Conservation (phyloP, 2,888 invertebrate genomes). For the Oscheius onirici region DNA sequence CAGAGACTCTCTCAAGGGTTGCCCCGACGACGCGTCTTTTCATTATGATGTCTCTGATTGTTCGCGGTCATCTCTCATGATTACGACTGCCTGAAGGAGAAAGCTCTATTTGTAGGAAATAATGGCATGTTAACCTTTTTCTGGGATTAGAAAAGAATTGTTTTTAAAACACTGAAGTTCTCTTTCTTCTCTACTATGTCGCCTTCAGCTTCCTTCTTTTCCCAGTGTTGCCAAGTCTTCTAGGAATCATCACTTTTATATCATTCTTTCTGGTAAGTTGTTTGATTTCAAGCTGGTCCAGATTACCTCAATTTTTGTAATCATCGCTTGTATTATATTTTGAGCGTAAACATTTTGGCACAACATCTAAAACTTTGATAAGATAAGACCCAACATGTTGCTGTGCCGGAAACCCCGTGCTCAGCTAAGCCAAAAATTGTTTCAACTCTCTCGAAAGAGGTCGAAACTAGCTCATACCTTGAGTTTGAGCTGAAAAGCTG, state of each 20-base stretch:
- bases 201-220: neutral
- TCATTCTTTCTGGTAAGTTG: neutral
- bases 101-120: too few relatives aligned
- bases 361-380: too few relatives aligned
- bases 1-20: neutral
- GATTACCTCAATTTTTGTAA: too few relatives aligned
- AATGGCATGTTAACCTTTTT: neutral
- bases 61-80: neutral
- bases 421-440: too few relatives aligned
- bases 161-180: neutral
- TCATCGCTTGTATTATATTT: too few relatives aligned
- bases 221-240: neutral
- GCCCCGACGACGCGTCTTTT: slow-evolving; percentile 12
- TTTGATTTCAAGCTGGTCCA: neutral
- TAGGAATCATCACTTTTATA: neutral
- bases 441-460: too few relatives aligned
- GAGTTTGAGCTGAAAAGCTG: too few relatives aligned
- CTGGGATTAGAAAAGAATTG: neutral
- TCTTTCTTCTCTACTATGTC: slow-evolving; percentile 5
- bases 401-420: too few relatives aligned
- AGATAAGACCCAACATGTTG: too few relatives aligned
- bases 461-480: too few relatives aligned
- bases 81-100: neutral
- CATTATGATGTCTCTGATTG: slow-evolving; percentile 1
- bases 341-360: too few relatives aligned